A percentile compares a stretch with the other conserved stretches of the same genome.
These are phyloP conservation scores for Grammomys surdaster DNA, from an alignment of 2,113 vertebrate genomes.

Conservation along the genomic window DNA sequence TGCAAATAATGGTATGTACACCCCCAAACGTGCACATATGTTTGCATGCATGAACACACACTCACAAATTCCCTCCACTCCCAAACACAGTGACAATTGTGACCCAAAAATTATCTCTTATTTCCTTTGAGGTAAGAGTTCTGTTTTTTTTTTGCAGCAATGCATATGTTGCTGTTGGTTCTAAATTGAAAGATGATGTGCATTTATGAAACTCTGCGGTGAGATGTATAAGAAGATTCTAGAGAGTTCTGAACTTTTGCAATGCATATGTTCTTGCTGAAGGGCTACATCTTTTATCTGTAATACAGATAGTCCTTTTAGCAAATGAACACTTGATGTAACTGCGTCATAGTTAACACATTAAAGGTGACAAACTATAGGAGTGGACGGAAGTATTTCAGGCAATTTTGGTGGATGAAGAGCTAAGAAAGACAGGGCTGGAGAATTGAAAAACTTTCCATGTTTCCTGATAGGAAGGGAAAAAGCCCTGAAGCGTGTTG, in stretches of 20 bases:
- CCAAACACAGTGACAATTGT: not conserved
- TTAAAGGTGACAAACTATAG: not conserved
- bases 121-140: not conserved
- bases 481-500: not conserved
- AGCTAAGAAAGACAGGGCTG: not conserved
- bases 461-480: not conserved
- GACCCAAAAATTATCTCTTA: not conserved
- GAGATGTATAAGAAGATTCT: not conserved
- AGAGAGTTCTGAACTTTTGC: not conserved
- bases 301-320: conserved; percentile 7
- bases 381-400: not conserved
- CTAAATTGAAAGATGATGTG: not conserved
- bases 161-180: not conserved
- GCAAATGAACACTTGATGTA: not conserved
- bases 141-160: not conserved
- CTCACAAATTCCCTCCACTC: too few species aligned
- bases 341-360: not conserved
- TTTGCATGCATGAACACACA: not conserved
- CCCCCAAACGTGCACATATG: not conserved
- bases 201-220: not conserved
- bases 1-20: not conserved
- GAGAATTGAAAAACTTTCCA: not conserved
- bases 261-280: not conserved
- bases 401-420: not conserved
- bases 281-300: not conserved